These are phyloP conservation scores for Drosophila persimilis DNA, from an alignment of 1,140 invertebrate genomes.

Conservation along the genomic window DNA sequence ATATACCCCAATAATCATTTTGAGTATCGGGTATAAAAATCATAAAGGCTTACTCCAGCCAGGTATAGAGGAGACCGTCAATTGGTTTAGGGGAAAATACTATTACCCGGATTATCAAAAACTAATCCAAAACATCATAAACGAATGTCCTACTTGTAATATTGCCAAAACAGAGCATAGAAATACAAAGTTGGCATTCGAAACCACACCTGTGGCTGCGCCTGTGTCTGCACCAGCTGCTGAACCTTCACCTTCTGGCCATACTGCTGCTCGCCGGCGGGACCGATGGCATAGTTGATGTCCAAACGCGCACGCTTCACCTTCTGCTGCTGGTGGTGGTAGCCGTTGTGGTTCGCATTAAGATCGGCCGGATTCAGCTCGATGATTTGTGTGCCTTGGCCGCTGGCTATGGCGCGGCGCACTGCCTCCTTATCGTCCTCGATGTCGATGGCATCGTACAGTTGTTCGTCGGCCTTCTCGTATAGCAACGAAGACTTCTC, in stretches of 20 bases:
- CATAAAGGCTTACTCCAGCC: too few species aligned
- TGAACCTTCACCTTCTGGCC: constrained; percentile 73
- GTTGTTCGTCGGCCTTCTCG: constrained; percentile 69
- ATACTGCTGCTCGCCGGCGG: constrained; percentile 73
- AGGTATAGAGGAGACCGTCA: too few species aligned
- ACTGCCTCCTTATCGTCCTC: constrained; percentile 84
- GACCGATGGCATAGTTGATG: constrained; percentile 79
- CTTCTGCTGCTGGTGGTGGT: constrained; percentile 41
- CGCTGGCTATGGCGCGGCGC: constrained; percentile 77
- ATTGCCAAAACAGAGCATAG: too few species aligned
- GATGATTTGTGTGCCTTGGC: constrained; percentile 55
- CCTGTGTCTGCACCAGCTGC: constrained; percentile 49
- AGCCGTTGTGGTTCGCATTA: constrained; percentile 65
- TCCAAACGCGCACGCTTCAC: constrained; percentile 73
- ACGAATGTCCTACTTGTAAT: too few species aligned
- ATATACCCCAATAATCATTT: too few species aligned
- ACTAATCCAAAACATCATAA: too few species aligned
- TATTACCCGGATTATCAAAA: too few species aligned
- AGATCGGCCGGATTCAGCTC: constrained; percentile 76
- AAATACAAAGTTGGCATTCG: too few species aligned
- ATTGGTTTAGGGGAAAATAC: too few species aligned
- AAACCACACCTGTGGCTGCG: constrained; percentile 24
- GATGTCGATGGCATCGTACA: constrained; percentile 85
- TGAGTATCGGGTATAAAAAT: too few species aligned
- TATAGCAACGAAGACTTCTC: constrained; percentile 12